phyloP scores from a whole-genome alignment of 2,113 vertebrate species.

The Bubalus kerabau region DNA sequence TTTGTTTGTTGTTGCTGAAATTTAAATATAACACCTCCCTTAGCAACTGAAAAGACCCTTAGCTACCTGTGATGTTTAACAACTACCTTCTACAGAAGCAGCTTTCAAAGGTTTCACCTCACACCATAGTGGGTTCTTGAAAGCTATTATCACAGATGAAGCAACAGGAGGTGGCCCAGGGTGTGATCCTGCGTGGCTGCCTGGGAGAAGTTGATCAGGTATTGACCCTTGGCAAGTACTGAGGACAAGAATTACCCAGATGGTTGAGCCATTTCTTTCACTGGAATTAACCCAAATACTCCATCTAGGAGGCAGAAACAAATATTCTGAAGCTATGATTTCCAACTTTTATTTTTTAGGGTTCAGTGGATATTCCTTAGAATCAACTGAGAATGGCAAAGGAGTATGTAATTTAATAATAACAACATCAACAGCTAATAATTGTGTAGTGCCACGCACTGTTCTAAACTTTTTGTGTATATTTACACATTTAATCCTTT shows the following conservation, averaged over 20 bases:
- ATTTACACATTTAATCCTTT: neutral
- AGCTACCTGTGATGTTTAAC: conserved; percentile 41
- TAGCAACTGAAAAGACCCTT: conserved; percentile 57
- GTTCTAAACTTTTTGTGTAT: neutral
- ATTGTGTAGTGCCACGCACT: neutral
- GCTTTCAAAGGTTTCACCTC: conserved; percentile 12
- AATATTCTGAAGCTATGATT: neutral
- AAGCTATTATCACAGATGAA: neutral
- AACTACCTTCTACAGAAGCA: conserved; percentile 20
- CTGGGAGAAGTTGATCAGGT: neutral
- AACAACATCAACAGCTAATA: neutral
- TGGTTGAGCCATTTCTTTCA: neutral
- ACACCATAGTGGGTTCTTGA: neutral
- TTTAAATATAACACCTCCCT: conserved; percentile 45
- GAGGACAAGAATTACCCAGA: neutral
- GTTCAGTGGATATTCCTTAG: neutral
- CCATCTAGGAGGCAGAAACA: neutral
- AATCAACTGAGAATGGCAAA: neutral
- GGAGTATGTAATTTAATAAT: neutral
- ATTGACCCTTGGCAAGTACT: neutral
- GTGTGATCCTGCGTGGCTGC: neutral
- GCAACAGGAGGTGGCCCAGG: neutral
- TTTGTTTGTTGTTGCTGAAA: conserved; percentile 52
- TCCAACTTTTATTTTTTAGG: neutral
- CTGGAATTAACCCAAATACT: neutral